Conservation (phyloP, 2,888 invertebrate genomes). For the Gari tellinella region DNA sequence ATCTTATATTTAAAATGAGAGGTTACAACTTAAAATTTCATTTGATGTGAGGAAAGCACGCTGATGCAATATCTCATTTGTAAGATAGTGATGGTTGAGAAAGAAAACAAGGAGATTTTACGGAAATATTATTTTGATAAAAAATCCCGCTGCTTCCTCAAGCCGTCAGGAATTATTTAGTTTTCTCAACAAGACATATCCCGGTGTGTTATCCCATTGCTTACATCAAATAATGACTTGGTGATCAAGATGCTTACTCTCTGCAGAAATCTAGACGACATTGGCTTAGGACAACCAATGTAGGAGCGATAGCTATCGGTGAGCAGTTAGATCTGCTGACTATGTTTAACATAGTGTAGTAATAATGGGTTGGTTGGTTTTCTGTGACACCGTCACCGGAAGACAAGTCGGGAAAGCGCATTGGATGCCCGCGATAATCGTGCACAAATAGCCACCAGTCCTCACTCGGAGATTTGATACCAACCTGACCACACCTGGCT, state of each 20-base stretch:
- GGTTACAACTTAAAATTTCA: too few relatives aligned
- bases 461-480: too few relatives aligned
- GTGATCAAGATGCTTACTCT: slow-evolving; percentile 36
- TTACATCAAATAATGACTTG: slow-evolving; percentile 38
- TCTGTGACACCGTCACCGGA: too few relatives aligned
- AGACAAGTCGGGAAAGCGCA: too few relatives aligned
- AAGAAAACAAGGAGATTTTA: slow-evolving; percentile 1
- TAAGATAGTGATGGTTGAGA: background rate
- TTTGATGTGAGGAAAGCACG: too few relatives aligned
- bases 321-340: slow-evolving; percentile 26
- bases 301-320: slow-evolving; percentile 29
- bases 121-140: background rate
- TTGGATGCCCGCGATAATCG: too few relatives aligned
- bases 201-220: slow-evolving; percentile 19
- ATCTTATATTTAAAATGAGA: too few relatives aligned
- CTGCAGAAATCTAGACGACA: slow-evolving; percentile 34
- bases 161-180: slow-evolving; percentile 33
- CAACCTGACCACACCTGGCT: too few relatives aligned
- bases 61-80: too few relatives aligned
- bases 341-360: slow-evolving; percentile 34
- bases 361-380: too few relatives aligned
- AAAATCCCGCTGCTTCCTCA: slow-evolving; percentile 36
- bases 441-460: too few relatives aligned
- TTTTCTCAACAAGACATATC: slow-evolving; percentile 38
- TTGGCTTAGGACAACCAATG: slow-evolving; percentile 35